Evolutionary conservation across 2,888 invertebrate species (phyloP).

Genomic region (Apamea monoglypha): DNA sequence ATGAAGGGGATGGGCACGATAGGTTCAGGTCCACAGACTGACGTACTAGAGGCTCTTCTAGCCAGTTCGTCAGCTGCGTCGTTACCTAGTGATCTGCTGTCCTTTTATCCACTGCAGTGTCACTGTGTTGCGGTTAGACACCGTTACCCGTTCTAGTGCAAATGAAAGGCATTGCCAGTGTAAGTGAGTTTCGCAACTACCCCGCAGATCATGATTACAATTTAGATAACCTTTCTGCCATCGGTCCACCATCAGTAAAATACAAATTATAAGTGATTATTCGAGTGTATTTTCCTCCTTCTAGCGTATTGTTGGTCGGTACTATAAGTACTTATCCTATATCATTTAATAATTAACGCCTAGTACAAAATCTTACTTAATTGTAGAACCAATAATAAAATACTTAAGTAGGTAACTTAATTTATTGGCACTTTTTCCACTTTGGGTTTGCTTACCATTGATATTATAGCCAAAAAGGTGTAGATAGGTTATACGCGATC

Average conservation of each 20-base stretch:
- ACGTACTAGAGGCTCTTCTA: no score
- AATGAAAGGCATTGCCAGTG: neutral
- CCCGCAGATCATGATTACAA: neutral
- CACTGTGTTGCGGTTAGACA: no score
- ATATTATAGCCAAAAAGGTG: no score
- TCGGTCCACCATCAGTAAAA: neutral
- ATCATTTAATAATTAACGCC: constrained; percentile 5
- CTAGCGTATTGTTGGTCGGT: constrained; percentile 23
- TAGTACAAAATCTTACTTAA: constrained; percentile 56
- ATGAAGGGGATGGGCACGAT: no score
- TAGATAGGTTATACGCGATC: no score
- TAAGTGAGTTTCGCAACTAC: neutral
- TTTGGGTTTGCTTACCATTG: neutral
- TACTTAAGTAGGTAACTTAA: constrained; percentile 1
- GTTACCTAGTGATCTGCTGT: no score
- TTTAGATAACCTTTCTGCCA: neutral
- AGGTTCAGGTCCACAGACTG: neutral
- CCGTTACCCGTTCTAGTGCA: no score
- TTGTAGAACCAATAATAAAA: neutral
- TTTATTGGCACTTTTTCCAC: neutral
- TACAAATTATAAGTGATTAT: constrained; percentile 20
- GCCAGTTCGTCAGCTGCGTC: no score
- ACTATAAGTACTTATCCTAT: constrained; percentile 41
- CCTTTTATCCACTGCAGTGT: no score
- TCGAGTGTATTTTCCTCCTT: constrained; percentile 16